A percentile compares a stretch with the other conserved stretches of the same genome.
These are phyloP conservation scores for Mylabris sibirica DNA, from an alignment of 2,888 invertebrate genomes.

Conservation along the genomic window DNA sequence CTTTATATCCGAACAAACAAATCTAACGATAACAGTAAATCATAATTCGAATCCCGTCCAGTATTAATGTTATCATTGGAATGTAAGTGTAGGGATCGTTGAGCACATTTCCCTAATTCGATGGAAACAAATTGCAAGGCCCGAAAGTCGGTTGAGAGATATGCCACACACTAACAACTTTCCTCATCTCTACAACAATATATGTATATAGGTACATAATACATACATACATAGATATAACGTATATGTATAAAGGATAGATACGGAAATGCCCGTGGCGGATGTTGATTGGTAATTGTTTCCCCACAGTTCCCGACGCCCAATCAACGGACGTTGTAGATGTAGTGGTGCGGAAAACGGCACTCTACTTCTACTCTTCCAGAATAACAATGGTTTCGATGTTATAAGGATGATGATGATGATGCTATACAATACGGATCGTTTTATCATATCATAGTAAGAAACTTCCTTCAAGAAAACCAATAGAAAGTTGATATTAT, in stretches of 20 bases:
- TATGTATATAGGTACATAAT: not conserved
- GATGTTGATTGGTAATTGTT: slow-evolving; percentile 57
- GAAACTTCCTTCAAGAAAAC: not conserved
- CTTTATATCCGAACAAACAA: not conserved
- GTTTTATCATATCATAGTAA: slow-evolving; percentile 1
- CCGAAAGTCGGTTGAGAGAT: slow-evolving; percentile 32
- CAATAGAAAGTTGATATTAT: slow-evolving; percentile 29
- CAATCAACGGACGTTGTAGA: slow-evolving; percentile 58
- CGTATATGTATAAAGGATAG: not conserved
- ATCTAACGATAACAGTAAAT: slow-evolving; percentile 20
- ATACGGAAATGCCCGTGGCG: slow-evolving; percentile 46
- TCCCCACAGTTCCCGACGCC: slow-evolving; percentile 56
- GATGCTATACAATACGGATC: not conserved
- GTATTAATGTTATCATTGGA: slow-evolving; percentile 50
- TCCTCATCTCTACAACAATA: slow-evolving; percentile 15
- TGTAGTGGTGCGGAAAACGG: slow-evolving; percentile 60
- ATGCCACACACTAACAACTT: slow-evolving; percentile 28
- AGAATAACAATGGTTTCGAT: slow-evolving; percentile 58
- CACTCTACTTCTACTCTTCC: slow-evolving; percentile 55
- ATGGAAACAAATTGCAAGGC: slow-evolving; percentile 53
- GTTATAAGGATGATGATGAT: not conserved
- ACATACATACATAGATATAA: not conserved
- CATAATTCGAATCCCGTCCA: slow-evolving; percentile 41
- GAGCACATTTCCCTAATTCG: slow-evolving; percentile 56
- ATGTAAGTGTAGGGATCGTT: slow-evolving; percentile 49